Evolutionary conservation across 2,888 invertebrate species (phyloP).

Genomic region (Thysanoteuthis rhombus): DNA sequence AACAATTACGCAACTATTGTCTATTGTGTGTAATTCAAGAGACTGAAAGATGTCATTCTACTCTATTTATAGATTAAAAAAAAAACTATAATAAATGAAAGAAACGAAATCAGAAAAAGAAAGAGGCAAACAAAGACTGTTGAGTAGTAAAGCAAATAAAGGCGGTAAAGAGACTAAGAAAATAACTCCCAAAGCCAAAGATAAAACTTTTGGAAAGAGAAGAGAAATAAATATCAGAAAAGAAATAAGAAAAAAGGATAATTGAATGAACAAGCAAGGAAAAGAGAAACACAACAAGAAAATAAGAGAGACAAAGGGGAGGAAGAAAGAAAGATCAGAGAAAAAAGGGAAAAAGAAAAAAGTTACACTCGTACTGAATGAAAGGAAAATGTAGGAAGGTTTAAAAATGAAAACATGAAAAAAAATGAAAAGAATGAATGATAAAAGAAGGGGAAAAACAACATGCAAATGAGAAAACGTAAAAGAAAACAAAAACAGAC

Average conservation of each 20-base stretch:
- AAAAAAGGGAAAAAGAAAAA: not conserved
- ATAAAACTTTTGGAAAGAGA: not conserved
- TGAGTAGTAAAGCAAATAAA: not conserved
- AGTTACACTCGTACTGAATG: not conserved
- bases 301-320: not conserved
- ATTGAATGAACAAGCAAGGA: not conserved
- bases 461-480: too few species aligned
- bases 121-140: not conserved
- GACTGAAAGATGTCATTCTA: not conserved
- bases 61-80: not conserved
- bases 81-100: not conserved
- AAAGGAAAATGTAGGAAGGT: not conserved
- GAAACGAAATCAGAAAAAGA: not conserved
- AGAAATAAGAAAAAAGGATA: not conserved
- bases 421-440: not conserved
- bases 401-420: not conserved
- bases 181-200: not conserved
- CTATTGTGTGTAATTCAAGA: not conserved
- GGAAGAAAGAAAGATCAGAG: not conserved
- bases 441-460: too few species aligned
- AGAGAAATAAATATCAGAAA: not conserved
- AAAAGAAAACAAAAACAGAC: too few species aligned
- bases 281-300: not conserved
- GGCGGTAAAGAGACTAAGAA: not conserved
- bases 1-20: not conserved